A percentile compares a stretch with the other conserved stretches of the same genome.
Evolutionary conservation across 2,888 invertebrate genomes (phyloP).

Genomic region (Pseudococcus longispinus): DNA sequence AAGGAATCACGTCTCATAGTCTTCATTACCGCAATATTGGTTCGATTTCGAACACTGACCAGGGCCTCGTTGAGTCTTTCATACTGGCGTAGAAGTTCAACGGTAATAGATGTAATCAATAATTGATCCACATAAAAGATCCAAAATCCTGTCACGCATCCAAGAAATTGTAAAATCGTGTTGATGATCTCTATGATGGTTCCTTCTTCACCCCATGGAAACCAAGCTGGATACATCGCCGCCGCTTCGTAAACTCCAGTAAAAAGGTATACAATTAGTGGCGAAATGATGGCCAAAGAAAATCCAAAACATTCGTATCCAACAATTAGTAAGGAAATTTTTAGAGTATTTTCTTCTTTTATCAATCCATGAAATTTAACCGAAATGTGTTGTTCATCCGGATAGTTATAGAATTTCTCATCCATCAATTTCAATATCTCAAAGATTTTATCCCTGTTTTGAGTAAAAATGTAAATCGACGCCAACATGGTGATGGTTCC

Average conservation of each 20-base stretch:
- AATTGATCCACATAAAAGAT: background rate
- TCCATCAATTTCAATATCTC: background rate
- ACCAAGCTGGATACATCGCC: conserved; percentile 35
- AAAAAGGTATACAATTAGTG: background rate
- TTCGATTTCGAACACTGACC: background rate
- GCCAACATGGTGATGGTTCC: background rate
- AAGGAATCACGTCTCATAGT: background rate
- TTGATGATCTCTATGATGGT: background rate
- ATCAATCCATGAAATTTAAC: background rate
- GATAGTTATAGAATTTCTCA: background rate
- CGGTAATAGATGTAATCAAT: background rate
- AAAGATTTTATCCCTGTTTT: background rate
- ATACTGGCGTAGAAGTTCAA: background rate
- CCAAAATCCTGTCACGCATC: background rate
- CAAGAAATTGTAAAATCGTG: background rate
- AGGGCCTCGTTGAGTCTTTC: background rate
- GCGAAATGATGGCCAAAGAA: background rate
- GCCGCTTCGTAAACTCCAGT: background rate
- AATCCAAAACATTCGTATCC: conserved; percentile 28
- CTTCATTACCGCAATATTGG: background rate
- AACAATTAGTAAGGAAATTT: background rate
- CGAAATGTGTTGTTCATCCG: background rate
- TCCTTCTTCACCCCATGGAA: background rate
- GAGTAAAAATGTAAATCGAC: background rate
- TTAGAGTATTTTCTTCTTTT: background rate